Percentiles rank a stretch among this genome's conserved stretches.
phyloP scores from a whole-genome alignment of 2,888 invertebrate genomes.

The Didymodactylos carnosus region DNA sequence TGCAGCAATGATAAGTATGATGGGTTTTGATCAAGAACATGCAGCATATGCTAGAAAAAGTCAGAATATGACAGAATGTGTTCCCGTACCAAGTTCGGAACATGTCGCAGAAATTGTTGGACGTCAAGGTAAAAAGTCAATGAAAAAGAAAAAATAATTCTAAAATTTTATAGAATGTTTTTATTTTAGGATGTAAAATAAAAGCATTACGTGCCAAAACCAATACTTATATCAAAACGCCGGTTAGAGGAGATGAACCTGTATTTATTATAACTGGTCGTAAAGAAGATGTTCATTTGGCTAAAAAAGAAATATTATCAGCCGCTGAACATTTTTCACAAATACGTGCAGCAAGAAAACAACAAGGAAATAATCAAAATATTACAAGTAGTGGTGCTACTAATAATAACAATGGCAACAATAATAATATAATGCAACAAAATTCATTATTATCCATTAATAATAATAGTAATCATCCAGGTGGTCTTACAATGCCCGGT shows the following conservation, averaged over 20 bases:
- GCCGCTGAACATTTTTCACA: conserved; percentile 97
- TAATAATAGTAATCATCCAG: too few relatives aligned
- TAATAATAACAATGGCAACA: too few relatives aligned
- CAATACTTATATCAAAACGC: conserved; percentile 98
- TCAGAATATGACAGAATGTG: conserved; percentile 88
- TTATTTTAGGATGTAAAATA: too few relatives aligned
- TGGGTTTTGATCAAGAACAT: too few relatives aligned
- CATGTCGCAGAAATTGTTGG: conserved; percentile 99
- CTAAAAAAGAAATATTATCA: conserved; percentile 86
- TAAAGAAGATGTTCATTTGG: conserved; percentile 87
- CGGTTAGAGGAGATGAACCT: conserved; percentile 91
- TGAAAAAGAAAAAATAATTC: too few relatives aligned
- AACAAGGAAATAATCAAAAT: not conserved
- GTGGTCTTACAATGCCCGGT: too few relatives aligned
- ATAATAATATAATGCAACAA: too few relatives aligned
- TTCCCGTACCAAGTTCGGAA: conserved; percentile 97
- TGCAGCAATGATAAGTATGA: too few relatives aligned
- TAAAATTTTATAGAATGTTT: too few relatives aligned
- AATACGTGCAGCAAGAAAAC: conserved; percentile 50
- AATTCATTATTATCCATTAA: too few relatives aligned
- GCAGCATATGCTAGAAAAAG: not conserved
- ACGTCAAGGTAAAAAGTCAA: conserved; percentile 99
- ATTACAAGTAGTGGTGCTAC: not conserved
- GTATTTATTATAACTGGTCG: conserved; percentile 97
- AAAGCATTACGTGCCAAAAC: conserved; percentile 95